Evolutionary conservation across 2,797 vertebrate species (phyloP).

Genomic region (Falco cherrug): DNA sequence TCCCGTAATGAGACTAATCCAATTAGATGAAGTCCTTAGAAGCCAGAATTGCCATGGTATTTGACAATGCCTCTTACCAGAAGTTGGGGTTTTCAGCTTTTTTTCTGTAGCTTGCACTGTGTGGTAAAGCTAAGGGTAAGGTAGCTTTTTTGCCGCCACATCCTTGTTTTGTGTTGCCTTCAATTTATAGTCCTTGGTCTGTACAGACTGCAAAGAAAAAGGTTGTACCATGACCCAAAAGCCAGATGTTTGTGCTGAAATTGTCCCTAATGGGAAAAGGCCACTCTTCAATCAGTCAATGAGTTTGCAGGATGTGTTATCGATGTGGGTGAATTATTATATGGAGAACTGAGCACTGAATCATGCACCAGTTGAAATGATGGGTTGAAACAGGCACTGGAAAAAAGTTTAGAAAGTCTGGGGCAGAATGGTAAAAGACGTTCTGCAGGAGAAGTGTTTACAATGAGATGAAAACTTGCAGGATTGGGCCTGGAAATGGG

Average conservation of each 20-base stretch:
- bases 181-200: neutral
- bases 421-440: neutral
- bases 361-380: accelerated
- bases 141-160: neutral
- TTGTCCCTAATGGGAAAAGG: neutral
- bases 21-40: neutral
- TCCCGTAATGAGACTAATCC: neutral
- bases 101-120: neutral
- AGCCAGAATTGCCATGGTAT: neutral
- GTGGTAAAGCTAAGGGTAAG: neutral
- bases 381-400: neutral
- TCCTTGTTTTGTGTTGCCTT: neutral
- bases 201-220: neutral
- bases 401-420: neutral
- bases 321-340: neutral
- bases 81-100: neutral
- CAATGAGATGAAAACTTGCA: neutral
- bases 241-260: neutral
- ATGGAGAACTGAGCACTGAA: neutral
- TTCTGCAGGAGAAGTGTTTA: neutral
- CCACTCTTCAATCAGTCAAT: neutral
- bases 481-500: neutral
- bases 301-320: neutral
- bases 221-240: neutral
- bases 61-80: neutral